Base-by-base conservation (phyloP, 2,888 invertebrate genomes). In the Chironomus riparius region DNA sequence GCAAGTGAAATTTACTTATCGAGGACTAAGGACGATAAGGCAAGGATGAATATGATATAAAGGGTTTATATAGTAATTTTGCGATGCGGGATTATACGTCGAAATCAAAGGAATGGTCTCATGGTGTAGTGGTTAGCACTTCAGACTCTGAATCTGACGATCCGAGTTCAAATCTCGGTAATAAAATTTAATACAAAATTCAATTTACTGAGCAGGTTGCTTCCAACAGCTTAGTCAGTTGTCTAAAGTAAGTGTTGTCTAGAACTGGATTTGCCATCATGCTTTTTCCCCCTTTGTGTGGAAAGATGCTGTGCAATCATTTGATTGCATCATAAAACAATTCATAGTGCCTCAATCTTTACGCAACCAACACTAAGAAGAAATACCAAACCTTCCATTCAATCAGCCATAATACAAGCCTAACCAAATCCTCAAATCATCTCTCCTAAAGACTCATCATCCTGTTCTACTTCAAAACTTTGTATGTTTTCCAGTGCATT, bases 91-190 rank as follows among this genome's bases (percentile, higher is more conserved):
- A n/a, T 50, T 50, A n/a, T 15, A 50, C 50, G 13, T 50, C 50
- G 56, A 18, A 15, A 38, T 15, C 4, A 56, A 56, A 56, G 4
- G 10, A n/a, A 48, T 73, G 85, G 85, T 85, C 83, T 85, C 85
- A 85, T 85, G 85, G 85, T 85, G 85, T 86, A 85, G 85, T 84
- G 85, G 85, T 85, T 84, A 85, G 85, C 85, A 86, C 85, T 85
- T 84, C 84, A 85, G 86, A 86, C 86, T 84, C 83, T 84, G 84
- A 84, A 84, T 84, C 84, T 84, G 82, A 84, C 82, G 83, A 84
- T 82, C 84, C 83, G 83, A 84, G 83, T 84, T 84, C 83, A 84
- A 84, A 82, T 84, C 84, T 84, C 84, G 84, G 84, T 83, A n/a
- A n/a, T n/a, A n/a, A n/a, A n/a, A n/a, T n/a, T n/a, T n/a, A n/a